phyloP scores from a whole-genome alignment of 2,113 vertebrate species.

The Lagenorhynchus albirostris region DNA sequence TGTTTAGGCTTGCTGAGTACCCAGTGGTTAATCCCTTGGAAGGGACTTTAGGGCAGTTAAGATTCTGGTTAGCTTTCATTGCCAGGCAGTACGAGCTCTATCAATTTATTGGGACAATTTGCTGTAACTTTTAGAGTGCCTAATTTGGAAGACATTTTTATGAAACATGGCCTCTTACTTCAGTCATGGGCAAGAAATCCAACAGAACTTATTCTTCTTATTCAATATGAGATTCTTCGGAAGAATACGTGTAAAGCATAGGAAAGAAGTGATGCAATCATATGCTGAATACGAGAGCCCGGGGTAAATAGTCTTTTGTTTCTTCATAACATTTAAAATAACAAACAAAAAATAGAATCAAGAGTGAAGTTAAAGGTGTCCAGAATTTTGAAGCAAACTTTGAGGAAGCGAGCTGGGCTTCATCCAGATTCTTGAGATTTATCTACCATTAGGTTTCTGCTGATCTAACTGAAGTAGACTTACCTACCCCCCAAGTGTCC shows the following conservation, averaged over 20 bases:
- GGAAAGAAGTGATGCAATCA: neutral
- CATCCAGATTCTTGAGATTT: neutral
- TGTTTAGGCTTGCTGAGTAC: constrained; percentile 23
- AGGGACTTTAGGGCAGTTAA: neutral
- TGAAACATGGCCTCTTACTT: neutral
- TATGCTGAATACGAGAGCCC: neutral
- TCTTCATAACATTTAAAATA: neutral
- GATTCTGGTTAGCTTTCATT: constrained; percentile 38
- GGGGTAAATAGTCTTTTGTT: neutral
- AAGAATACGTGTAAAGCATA: neutral
- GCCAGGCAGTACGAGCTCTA: neutral
- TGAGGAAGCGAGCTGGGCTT: neutral
- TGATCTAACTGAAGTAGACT: neutral
- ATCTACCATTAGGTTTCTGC: neutral
- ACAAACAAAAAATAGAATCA: neutral
- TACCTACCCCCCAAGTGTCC: no score
- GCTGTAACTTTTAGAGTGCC: neutral
- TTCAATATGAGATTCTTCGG: neutral
- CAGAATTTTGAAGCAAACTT: neutral
- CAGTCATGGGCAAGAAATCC: constrained; percentile 28
- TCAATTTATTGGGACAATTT: neutral
- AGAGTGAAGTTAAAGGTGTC: neutral
- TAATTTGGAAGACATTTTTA: constrained; percentile 51
- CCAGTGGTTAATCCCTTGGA: constrained; percentile 12
- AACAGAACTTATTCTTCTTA: constrained; percentile 15